Base-by-base conservation (phyloP, 2,113 vertebrate genomes). In the Catharus bicknelli region DNA sequence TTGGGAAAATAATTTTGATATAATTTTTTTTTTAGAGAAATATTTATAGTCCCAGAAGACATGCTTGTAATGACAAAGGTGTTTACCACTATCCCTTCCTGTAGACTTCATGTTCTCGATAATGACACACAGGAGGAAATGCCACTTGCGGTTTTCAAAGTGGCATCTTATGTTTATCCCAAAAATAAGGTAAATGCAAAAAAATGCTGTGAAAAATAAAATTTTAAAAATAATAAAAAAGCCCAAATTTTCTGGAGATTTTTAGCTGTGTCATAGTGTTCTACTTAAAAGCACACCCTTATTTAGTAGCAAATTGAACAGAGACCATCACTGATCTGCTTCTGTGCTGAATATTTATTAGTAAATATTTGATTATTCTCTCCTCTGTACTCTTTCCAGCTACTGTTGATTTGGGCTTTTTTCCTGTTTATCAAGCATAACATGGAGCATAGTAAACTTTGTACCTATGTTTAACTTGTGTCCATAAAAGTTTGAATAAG, bases 61-160 rank as follows among this genome's bases (percentile, higher is more conserved):
- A 98, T 98, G 97, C 74, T 98, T 87, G 50, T 99, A 93, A 89
- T 98, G 22, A 97, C 98, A 53, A 99, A 98, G 90, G 64, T 99
- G 16, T 98, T 97, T 63, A 98, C 97, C 14, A 92, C 98, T 8
- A 84, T 99, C 27, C 96, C 96, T 21, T 80, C 91, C 50, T 98
- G 97, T 80, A 90, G 97, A 58, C 97, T 99, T 61, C 98, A 99
- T 20, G 91, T 99, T 45, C 84, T 99, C 55, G 97, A 99, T 94
- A 99, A 99, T 57, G 99, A 99, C 92, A 99, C 98, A 11, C 94
- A 98, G 95, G 96, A 99, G 70, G 98, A 99, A 96, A 92, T 98
- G 12, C 97, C 98, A 13, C 95, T 92, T 42, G 80, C 98, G 54
- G 98, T 99, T 93, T 98, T 98, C 70, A 98, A 96, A 95, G 97